Evolutionary conservation across 2,113 vertebrate genomes (phyloP).

Genomic region (Condylura cristata): DNA sequence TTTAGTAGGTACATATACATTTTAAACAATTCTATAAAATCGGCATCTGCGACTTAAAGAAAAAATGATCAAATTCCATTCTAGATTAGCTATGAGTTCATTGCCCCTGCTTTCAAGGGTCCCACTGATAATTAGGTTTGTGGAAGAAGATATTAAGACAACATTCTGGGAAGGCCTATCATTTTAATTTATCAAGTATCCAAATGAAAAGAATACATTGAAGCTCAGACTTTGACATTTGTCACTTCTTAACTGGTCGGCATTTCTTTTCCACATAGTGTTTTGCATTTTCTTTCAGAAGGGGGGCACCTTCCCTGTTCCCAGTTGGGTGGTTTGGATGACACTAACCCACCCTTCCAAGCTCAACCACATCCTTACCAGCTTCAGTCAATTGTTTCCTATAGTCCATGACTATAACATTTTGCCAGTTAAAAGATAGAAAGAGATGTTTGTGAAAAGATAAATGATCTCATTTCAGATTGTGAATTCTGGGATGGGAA

Average conservation of each 20-base stretch:
- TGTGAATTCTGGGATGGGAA: neutral
- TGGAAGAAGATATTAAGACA: neutral
- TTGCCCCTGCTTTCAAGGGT: neutral
- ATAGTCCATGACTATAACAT: neutral
- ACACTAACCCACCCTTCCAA: neutral
- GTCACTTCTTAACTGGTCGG: neutral
- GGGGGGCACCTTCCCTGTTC: neutral
- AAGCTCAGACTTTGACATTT: neutral
- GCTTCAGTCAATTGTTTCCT: neutral
- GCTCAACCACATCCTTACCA: neutral
- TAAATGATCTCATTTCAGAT: neutral
- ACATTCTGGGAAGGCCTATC: neutral
- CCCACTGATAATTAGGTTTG: neutral
- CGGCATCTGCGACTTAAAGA: neutral
- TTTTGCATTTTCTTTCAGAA: neutral
- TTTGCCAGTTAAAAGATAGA: neutral
- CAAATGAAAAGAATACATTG: neutral
- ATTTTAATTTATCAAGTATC: neutral
- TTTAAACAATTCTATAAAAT: neutral
- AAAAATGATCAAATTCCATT: neutral
- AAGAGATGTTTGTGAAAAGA: neutral
- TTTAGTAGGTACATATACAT: neutral
- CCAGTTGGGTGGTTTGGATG: neutral
- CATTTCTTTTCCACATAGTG: neutral
- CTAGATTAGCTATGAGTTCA: neutral